A percentile compares a stretch with the other conserved stretches of the same genome.
Conservation (phyloP, 2,113 vertebrate species). For the Theristicus caerulescens region DNA sequence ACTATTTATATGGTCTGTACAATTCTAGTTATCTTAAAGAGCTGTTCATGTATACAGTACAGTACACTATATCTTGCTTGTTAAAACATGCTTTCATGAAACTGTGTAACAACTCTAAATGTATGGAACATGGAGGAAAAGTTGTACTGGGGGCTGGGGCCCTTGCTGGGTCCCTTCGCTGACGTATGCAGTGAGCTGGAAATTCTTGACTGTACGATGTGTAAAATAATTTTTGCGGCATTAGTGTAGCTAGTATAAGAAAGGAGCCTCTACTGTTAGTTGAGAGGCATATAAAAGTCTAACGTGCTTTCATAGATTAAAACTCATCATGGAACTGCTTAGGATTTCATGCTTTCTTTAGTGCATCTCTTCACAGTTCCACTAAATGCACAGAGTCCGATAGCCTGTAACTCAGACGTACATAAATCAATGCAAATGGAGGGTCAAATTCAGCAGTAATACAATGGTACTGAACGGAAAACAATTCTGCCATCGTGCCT, state of each 20-base stretch:
- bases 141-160: slow-evolving; percentile 10
- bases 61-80: slow-evolving; percentile 57
- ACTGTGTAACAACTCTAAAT: slow-evolving; percentile 37
- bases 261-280: neutral
- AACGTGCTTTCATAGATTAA: neutral
- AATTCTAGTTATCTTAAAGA: slow-evolving; percentile 64
- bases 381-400: neutral
- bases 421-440: slow-evolving; percentile 4
- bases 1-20: slow-evolving; percentile 60
- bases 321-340: neutral
- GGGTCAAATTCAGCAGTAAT: neutral
- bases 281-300: neutral
- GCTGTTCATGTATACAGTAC: slow-evolving; percentile 59
- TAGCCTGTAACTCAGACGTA: neutral
- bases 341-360: slow-evolving; percentile 7
- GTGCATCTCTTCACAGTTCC: neutral
- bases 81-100: slow-evolving; percentile 60
- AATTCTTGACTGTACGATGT: neutral
- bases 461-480: neutral
- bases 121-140: slow-evolving; percentile 43
- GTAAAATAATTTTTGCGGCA: neutral
- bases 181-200: neutral
- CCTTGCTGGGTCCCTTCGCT: neutral
- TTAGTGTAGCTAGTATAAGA: neutral
- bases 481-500: neutral